phyloP scores from a whole-genome alignment of 1,140 invertebrate genomes.

The Lethrus apterus region DNA sequence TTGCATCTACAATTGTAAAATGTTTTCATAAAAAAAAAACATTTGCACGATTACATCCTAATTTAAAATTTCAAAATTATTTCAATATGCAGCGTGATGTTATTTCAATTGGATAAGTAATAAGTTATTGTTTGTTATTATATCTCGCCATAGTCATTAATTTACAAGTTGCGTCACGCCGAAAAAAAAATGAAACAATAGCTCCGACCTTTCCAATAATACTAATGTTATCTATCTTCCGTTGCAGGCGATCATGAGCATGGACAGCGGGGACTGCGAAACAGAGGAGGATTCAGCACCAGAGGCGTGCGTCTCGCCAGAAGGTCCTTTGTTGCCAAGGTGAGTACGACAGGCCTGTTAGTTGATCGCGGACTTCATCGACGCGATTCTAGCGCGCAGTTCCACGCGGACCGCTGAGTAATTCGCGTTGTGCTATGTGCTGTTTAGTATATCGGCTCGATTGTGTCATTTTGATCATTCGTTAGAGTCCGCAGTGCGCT shows the following conservation, averaged over 20 bases:
- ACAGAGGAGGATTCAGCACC: constrained; percentile 36
- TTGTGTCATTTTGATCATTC: too few species aligned
- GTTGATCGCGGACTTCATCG: constrained; percentile 6
- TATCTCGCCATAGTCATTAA: too few species aligned
- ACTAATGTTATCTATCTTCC: constrained; percentile 1
- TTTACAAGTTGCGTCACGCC: background rate
- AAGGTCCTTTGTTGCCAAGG: constrained; percentile 31
- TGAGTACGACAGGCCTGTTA: constrained; percentile 21
- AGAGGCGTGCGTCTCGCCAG: constrained; percentile 35
- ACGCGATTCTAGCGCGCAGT: constrained; percentile 10
- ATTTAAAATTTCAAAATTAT: too few species aligned
- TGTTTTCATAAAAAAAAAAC: too few species aligned
- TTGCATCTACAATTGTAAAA: too few species aligned
- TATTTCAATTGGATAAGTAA: too few species aligned
- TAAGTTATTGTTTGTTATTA: too few species aligned
- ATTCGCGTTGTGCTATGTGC: constrained; percentile 11
- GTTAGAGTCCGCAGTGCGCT: too few species aligned
- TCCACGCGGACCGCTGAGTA: constrained; percentile 10
- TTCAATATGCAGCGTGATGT: too few species aligned
- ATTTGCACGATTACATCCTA: too few species aligned
- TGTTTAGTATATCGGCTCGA: too few species aligned
- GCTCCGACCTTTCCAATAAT: constrained; percentile 11
- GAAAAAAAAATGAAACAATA: background rate
- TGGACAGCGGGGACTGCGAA: constrained; percentile 35
- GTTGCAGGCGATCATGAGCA: constrained; percentile 25